These are phyloP conservation scores for Drosophila rellima DNA, from an alignment of 2,888 invertebrate genomes.

Conservation along the genomic window DNA sequence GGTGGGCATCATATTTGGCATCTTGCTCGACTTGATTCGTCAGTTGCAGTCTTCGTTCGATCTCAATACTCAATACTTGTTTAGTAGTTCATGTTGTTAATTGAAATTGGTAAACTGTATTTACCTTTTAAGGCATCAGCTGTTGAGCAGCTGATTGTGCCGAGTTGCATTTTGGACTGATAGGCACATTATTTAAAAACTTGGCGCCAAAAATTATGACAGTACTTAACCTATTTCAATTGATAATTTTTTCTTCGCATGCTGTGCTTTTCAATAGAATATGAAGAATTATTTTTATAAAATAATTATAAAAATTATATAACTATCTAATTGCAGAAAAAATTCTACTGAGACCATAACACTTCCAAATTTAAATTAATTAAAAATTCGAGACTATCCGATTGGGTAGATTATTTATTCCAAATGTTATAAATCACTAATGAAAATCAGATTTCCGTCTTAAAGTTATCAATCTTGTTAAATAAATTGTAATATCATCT, in stretches of 20 bases:
- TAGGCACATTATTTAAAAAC: slow-evolving; percentile 1
- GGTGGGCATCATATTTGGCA: slow-evolving; percentile 52
- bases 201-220: slow-evolving; percentile 4
- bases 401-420: not conserved
- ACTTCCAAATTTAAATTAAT: not conserved
- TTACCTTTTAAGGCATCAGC: slow-evolving; percentile 7
- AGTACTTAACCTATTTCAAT: not conserved
- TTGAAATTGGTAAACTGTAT: not conserved
- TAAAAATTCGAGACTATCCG: not conserved
- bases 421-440: slow-evolving; percentile 6
- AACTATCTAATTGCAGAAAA: too few species aligned
- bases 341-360: too few species aligned
- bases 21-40: slow-evolving; percentile 18
- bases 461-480: slow-evolving; percentile 2
- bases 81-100: not conserved
- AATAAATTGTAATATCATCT: not conserved
- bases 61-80: slow-evolving; percentile 3
- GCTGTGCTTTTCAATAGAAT: not conserved
- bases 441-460: slow-evolving; percentile 9
- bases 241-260: not conserved
- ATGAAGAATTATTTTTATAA: too few species aligned
- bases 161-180: slow-evolving; percentile 21
- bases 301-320: not conserved
- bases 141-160: slow-evolving; percentile 41
- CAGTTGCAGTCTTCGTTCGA: not conserved